A percentile compares a stretch with the other conserved stretches of the same genome.
phyloP scores from a whole-genome alignment of 2,797 vertebrate genomes.

The Synaphobranchus kaupii region DNA sequence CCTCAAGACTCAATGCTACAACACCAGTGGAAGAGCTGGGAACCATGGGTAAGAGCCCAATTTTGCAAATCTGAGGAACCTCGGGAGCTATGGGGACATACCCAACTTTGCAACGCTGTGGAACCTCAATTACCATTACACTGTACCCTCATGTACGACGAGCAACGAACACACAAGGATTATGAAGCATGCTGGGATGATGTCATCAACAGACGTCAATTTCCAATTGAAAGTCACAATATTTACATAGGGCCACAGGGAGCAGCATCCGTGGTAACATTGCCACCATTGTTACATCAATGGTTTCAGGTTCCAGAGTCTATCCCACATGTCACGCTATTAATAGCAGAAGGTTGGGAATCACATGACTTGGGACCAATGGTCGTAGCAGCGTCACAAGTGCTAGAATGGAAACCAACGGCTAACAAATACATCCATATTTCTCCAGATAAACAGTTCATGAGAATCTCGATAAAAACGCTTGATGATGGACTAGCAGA shows the following conservation, averaged over 20 bases:
- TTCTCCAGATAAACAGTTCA: neutral
- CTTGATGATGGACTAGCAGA: neutral
- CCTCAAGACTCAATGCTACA: too few relatives aligned
- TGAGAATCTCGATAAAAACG: neutral
- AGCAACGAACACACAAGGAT: too few relatives aligned
- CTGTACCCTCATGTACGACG: too few relatives aligned
- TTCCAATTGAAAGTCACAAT: too few relatives aligned
- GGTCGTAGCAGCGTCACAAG: neutral
- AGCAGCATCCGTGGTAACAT: too few relatives aligned
- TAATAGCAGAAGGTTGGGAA: neutral
- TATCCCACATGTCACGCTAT: neutral
- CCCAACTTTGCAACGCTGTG: too few relatives aligned
- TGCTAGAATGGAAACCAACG: neutral
- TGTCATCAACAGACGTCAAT: neutral
- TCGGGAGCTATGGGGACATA: too few relatives aligned
- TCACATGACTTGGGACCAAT: constrained; percentile 24
- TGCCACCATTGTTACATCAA: neutral
- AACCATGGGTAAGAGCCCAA: too few relatives aligned
- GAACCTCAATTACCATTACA: too few relatives aligned
- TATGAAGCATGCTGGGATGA: neutral
- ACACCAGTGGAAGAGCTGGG: too few relatives aligned
- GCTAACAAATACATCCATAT: neutral
- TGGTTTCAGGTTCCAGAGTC: neutral
- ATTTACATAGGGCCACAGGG: too few relatives aligned
- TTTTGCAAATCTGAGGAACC: too few relatives aligned